Evolutionary conservation across 1,140 invertebrate species (phyloP).

Genomic region (Cherax quadricarinatus): DNA sequence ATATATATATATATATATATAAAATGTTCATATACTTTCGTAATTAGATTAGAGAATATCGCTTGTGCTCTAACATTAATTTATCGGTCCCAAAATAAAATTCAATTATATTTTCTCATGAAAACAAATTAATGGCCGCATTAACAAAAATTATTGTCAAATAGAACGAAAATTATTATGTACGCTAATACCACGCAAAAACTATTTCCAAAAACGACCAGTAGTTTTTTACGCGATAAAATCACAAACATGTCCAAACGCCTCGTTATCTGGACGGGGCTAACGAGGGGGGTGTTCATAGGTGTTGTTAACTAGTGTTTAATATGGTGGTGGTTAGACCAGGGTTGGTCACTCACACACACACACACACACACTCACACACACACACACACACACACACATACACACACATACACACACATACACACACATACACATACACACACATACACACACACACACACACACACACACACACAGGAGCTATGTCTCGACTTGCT

Average conservation of each 20-base stretch:
- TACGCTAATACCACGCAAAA: slow-evolving; percentile 3
- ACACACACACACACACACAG: too few species aligned
- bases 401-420: too few species aligned
- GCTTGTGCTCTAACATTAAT: neutral
- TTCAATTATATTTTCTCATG: slow-evolving; percentile 17
- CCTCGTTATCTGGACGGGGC: neutral
- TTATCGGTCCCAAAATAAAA: slow-evolving; percentile 6
- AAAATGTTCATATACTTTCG: neutral
- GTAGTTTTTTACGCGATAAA: slow-evolving; percentile 1
- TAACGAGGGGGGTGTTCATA: neutral
- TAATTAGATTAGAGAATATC: neutral
- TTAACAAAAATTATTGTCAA: slow-evolving; percentile 17
- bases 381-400: too few species aligned
- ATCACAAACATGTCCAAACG: slow-evolving; percentile 4
- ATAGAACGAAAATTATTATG: slow-evolving; percentile 13
- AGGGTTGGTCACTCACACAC: too few species aligned
- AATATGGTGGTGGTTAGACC: neutral
- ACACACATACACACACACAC: too few species aligned
- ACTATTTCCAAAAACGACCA: neutral
- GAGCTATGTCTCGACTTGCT: too few species aligned
- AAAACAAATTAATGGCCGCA: slow-evolving; percentile 12
- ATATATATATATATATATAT: slow-evolving; percentile 31
- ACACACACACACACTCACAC: too few species aligned
- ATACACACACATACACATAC: too few species aligned
- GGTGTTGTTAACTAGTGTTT: neutral